phyloP scores from a whole-genome alignment of 2,888 invertebrate species.

The Azorinus chamasolen region DNA sequence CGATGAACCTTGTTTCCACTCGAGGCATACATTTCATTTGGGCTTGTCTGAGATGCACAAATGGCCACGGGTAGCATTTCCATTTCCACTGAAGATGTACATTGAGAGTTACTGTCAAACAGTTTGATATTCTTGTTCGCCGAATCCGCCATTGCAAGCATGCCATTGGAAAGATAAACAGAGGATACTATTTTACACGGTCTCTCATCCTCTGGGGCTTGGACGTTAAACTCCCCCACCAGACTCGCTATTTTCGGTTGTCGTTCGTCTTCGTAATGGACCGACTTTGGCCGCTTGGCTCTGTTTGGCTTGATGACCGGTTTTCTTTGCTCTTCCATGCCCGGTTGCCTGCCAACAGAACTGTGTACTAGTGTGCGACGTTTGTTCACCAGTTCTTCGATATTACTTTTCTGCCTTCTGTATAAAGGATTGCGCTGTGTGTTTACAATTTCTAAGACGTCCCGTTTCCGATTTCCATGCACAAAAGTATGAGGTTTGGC shows the following conservation, averaged over 20 bases:
- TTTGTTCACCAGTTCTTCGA: slow-evolving; percentile 7
- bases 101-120: slow-evolving; percentile 24
- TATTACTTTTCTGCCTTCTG: not conserved
- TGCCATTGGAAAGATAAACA: slow-evolving; percentile 25
- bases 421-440: slow-evolving; percentile 29
- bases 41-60: slow-evolving; percentile 18
- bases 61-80: slow-evolving; percentile 45
- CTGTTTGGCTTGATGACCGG: not conserved
- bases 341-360: slow-evolving; percentile 25
- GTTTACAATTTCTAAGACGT: slow-evolving; percentile 8
- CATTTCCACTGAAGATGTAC: slow-evolving; percentile 17
- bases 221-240: slow-evolving; percentile 37
- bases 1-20: slow-evolving; percentile 26
- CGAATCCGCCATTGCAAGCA: slow-evolving; percentile 36
- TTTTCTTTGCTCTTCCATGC: not conserved
- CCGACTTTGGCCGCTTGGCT: slow-evolving; percentile 22
- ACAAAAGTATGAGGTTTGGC: too few relatives aligned
- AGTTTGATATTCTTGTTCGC: slow-evolving; percentile 45
- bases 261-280: slow-evolving; percentile 35
- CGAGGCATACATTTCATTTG: slow-evolving; percentile 37
- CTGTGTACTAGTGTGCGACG: slow-evolving; percentile 39
- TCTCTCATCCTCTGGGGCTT: slow-evolving; percentile 20
- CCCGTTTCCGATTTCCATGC: not conserved
- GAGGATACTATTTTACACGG: slow-evolving; percentile 39
- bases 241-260: slow-evolving; percentile 18